Conservation (phyloP, 2,797 vertebrate genomes). For the Myotis vivesi region DNA sequence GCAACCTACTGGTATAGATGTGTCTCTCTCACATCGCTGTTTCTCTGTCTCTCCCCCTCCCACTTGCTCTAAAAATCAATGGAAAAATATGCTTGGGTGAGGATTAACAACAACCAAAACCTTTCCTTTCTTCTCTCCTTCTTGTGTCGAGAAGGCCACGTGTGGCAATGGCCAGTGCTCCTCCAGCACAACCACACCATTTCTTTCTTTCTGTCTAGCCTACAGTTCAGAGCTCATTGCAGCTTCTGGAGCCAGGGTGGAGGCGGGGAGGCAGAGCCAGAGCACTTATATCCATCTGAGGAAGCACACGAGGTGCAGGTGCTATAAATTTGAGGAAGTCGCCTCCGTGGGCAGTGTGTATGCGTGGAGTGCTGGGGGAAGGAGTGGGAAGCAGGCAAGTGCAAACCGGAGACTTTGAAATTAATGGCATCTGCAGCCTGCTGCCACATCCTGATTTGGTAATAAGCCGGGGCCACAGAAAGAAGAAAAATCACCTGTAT, state of each 20-base stretch:
- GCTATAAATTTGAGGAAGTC: conserved; percentile 3
- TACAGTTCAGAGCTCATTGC: not conserved
- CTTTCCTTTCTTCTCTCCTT: not conserved
- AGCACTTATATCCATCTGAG: not conserved
- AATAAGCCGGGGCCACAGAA: conserved; percentile 39
- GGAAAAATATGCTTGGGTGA: too few species aligned
- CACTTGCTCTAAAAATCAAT: too few species aligned
- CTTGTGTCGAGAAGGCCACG: not conserved
- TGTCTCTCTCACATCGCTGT: too few species aligned
- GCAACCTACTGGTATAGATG: too few species aligned
- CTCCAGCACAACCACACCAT: accelerated
- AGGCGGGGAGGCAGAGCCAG: not conserved
- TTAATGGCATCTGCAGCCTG: conserved; percentile 72
- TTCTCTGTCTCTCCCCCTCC: too few species aligned
- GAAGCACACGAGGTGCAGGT: not conserved
- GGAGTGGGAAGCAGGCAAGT: not conserved
- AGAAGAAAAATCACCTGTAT: conserved; percentile 69
- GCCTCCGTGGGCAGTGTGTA: not conserved
- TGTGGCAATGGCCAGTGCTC: not conserved
- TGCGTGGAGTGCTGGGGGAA: not conserved
- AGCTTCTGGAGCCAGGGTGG: not conserved
- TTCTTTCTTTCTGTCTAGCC: not conserved
- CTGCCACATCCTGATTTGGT: not conserved
- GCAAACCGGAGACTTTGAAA: conserved; percentile 50
- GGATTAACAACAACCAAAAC: too few species aligned